Base-by-base conservation (phyloP, 1,140 invertebrate genomes). In the Drosophila quadrilineata region DNA sequence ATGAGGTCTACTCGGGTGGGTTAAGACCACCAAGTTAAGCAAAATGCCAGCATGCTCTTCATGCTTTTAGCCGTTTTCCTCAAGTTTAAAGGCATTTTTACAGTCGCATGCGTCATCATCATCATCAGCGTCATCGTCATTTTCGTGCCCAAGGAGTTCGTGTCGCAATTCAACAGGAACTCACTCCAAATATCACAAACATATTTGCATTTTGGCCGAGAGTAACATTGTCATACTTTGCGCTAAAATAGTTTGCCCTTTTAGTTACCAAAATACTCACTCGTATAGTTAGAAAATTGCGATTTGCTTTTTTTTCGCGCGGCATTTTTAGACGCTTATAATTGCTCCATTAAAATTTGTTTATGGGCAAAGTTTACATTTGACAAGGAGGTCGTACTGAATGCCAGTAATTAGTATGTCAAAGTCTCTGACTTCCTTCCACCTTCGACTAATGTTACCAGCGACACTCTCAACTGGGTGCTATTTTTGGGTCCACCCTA, bases 281-380 rank as follows among this genome's bases (percentile, higher is more conserved):
- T 36, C 45, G n/a, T 38, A 33, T 35, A 52, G 14, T 41, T 49
- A 49, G 17, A 31, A 22, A 24, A 31, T 60, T 14, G 19, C 19
- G 3, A 41, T 35, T 36, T 21, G 12, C 35, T 56, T 41, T 41
- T 60, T 22, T 80, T 40, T 65, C 64, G 76, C 77, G 68, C 63
- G 77, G 68, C 77, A 62, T 71, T 71, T 57, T 53, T 68, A 77
- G 79, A 74, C 79, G 74, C 79, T 74, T 85, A 84, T 85, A 84
- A 84, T 84, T 84, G 79, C 77, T 84, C 79, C 77, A 85, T 85
- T 84, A 85, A 84, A 84, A 85, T 84, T 74, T 84, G 77, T 85
- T 85, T 85, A 84, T 84, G 65, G 60, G 38, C 8, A 71, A 77
- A 85, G 79, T 84, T 84, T 71, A 71, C 74, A 57, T 60, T 63